These are phyloP conservation scores for Parnassius orleans DNA, from an alignment of 2,888 invertebrate species.

Conservation along the genomic window DNA sequence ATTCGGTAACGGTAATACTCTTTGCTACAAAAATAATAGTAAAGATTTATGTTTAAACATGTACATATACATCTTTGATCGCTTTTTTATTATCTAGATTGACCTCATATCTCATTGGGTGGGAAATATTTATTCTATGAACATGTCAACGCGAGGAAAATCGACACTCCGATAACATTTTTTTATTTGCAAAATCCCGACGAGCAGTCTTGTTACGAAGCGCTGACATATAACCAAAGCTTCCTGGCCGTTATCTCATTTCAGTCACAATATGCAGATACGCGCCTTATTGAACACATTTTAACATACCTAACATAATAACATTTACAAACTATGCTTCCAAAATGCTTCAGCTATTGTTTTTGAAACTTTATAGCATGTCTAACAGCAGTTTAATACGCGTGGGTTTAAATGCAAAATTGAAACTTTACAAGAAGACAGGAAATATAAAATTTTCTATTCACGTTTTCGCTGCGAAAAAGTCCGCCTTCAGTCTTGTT, in stretches of 20 bases:
- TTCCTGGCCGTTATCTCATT: conserved; percentile 19
- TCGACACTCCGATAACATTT: conserved; percentile 2
- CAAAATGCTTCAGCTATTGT: background rate
- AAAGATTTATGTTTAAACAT: too few species aligned
- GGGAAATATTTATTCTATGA: background rate
- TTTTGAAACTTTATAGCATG: too few species aligned
- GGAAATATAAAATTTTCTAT: conserved; percentile 12
- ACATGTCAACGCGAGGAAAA: background rate
- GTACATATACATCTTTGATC: background rate
- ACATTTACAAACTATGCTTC: background rate
- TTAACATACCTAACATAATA: background rate
- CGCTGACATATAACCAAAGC: conserved; percentile 14
- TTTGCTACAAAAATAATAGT: too few species aligned
- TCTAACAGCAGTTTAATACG: background rate
- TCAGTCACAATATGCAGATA: conserved; percentile 8
- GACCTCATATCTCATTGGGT: background rate
- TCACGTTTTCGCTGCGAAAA: conserved; percentile 13
- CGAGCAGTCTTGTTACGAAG: conserved; percentile 4
- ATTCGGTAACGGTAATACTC: background rate
- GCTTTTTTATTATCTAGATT: background rate
- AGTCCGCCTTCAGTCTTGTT: conserved; percentile 19
- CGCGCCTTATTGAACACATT: background rate
- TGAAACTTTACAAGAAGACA: background rate
- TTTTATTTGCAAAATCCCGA: conserved; percentile 1
- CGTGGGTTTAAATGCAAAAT: background rate